phyloP scores from a whole-genome alignment of 2,797 vertebrate species.

The Choloepus didactylus region DNA sequence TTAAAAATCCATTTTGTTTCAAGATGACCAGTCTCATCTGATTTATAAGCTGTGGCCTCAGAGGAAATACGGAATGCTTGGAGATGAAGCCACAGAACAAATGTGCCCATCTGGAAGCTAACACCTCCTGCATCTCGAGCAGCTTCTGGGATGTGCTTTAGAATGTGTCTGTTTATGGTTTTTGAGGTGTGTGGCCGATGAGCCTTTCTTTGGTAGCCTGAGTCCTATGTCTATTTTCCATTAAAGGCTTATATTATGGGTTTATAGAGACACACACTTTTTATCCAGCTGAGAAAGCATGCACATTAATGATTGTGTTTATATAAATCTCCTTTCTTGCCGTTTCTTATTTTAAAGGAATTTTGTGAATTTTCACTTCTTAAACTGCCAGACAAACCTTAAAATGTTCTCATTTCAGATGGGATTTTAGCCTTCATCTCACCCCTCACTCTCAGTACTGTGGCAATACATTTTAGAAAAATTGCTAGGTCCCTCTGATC shows the following conservation, averaged over 20 bases:
- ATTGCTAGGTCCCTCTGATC: neutral
- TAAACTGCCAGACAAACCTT: neutral
- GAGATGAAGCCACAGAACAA: constrained; percentile 53
- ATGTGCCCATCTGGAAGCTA: constrained; percentile 45
- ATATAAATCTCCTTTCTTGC: constrained; percentile 22
- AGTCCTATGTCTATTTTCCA: neutral
- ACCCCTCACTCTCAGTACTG: neutral
- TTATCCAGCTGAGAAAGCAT: constrained; percentile 6
- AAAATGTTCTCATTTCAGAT: neutral
- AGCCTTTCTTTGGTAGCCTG: constrained; percentile 26
- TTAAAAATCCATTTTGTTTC: constrained; percentile 79
- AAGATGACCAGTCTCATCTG: constrained; percentile 80
- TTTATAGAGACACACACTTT: constrained; percentile 7
- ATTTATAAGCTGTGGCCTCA: constrained; percentile 76
- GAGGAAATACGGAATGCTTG: constrained; percentile 77
- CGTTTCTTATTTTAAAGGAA: constrained; percentile 39
- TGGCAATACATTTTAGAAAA: constrained; percentile 45
- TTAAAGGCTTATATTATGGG: neutral
- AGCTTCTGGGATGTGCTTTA: constrained; percentile 41
- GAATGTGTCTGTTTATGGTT: constrained; percentile 7
- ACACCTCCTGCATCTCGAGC: constrained; percentile 66
- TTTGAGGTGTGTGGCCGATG: constrained; percentile 58
- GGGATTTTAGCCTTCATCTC: neutral
- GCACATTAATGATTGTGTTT: neutral
- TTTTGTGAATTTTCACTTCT: constrained; percentile 66